Evolutionary conservation across 2,113 vertebrate genomes (phyloP).

Genomic region (Pomatorhinus ruficollis): DNA sequence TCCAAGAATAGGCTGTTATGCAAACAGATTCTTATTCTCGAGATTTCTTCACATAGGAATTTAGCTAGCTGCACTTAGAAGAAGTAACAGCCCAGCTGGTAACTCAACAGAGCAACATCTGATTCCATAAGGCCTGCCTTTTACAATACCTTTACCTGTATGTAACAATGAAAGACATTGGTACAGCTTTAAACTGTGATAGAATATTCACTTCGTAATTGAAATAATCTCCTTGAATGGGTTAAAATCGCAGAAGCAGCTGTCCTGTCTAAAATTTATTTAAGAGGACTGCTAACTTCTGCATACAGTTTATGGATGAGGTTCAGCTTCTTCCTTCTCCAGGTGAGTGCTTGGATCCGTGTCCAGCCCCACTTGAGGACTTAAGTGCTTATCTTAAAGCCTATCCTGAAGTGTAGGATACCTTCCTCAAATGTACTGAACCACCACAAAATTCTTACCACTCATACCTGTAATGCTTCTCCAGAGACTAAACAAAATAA

Average conservation of each 20-base stretch:
- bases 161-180: neutral
- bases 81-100: neutral
- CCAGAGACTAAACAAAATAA: neutral
- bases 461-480: neutral
- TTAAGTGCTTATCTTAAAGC: neutral
- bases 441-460: neutral
- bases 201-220: conserved; percentile 45
- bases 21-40: neutral
- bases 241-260: conserved; percentile 37
- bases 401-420: neutral
- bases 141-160: neutral
- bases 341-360: neutral
- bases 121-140: neutral
- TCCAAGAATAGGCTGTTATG: neutral
- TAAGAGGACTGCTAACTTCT: conserved; percentile 15
- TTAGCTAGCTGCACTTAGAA: neutral
- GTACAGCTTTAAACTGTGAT: conserved; percentile 35
- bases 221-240: conserved; percentile 5
- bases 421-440: neutral
- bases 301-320: neutral
- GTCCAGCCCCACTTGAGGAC: neutral
- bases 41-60: neutral
- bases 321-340: neutral
- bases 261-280: conserved; percentile 46
- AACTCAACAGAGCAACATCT: neutral